Base-by-base conservation (phyloP, 2,888 invertebrate genomes). In the Germaria angustata region DNA sequence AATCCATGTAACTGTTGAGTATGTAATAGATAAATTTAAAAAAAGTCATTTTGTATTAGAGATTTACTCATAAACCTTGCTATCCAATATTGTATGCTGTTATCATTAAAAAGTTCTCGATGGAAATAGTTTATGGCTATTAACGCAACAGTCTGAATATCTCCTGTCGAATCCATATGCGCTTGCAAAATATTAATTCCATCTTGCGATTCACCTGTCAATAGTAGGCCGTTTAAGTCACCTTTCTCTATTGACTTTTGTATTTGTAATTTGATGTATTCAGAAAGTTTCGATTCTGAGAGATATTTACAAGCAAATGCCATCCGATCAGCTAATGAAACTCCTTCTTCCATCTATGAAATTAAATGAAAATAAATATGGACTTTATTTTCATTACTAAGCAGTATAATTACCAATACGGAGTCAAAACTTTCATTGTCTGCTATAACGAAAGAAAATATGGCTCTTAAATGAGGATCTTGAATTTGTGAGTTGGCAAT, bases 221-320 rank as follows among this genome's bases (percentile, higher is more conserved):
- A 96, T 63, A 98, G 92, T 78, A 98, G 92, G 36, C 97, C 98
- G 87, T 96, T 94, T 20, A 98, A 92, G 91, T 96, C 94, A 3
- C 98, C 98, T 80, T 93, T 94, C 80, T 94, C 94, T 28, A 94
- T 94, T 85, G 97, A 93, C 86, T 93, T 93, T 84, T 93, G 93
- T 53, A 94, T 94, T 69, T 96, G 93, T 84, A 93, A 93, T 84
- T 94, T 94, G 63, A 98, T 92, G 92, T 95, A 98, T 51, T 96
- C 96, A 77, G 93, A 92, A 84, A 98, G 92, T 91, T 95, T 94
- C 17, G 92, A 92, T 92, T 98, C 98, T 0, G 96, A 94, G 28
- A 98, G 92, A 92, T 95, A 98, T 88, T 95, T 94, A 88, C 96
- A 95, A 20, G 97, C 97, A 92, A 98, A 97, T n/a, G 97, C 97